A percentile compares a stretch with the other conserved stretches of the same genome.
These are phyloP conservation scores for Phalangium opilio DNA, from an alignment of 2,888 invertebrate species.

Conservation along the genomic window DNA sequence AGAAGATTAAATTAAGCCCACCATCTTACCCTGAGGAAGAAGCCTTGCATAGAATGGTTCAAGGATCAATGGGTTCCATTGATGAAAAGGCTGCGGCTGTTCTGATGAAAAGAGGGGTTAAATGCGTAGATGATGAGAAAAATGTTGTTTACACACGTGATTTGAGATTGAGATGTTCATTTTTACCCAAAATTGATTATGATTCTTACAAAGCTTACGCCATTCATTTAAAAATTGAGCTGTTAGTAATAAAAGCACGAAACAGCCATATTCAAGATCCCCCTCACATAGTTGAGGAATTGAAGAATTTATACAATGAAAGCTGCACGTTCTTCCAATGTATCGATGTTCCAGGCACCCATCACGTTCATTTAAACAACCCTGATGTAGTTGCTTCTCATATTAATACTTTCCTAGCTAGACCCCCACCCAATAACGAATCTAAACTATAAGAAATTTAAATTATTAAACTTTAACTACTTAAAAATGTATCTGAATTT, in stretches of 20 bases:
- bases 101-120: slow-evolving; percentile 52
- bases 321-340: slow-evolving; percentile 5
- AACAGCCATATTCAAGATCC: slow-evolving; percentile 38
- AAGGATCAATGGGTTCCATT: slow-evolving; percentile 11
- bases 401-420: slow-evolving; percentile 22
- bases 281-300: slow-evolving; percentile 4
- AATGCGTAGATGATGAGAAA: slow-evolving; percentile 29
- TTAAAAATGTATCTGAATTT: too few relatives aligned
- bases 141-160: slow-evolving; percentile 53
- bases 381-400: slow-evolving; percentile 22
- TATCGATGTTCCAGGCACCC: slow-evolving; percentile 7
- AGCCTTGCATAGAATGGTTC: slow-evolving; percentile 10
- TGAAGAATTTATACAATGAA: slow-evolving; percentile 3
- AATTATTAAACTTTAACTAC: too few relatives aligned
- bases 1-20: slow-evolving; percentile 3
- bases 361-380: slow-evolving; percentile 20
- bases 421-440: neutral
- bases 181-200: neutral
- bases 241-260: slow-evolving; percentile 47
- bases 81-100: slow-evolving; percentile 48
- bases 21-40: slow-evolving; percentile 11
- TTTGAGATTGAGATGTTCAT: slow-evolving; percentile 45
- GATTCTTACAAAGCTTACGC: slow-evolving; percentile 38
- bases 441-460: neutral
- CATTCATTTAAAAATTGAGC: slow-evolving; percentile 43